These are phyloP conservation scores for Ectobius pallidus DNA, from an alignment of 2,888 invertebrate species.

Conservation along the genomic window DNA sequence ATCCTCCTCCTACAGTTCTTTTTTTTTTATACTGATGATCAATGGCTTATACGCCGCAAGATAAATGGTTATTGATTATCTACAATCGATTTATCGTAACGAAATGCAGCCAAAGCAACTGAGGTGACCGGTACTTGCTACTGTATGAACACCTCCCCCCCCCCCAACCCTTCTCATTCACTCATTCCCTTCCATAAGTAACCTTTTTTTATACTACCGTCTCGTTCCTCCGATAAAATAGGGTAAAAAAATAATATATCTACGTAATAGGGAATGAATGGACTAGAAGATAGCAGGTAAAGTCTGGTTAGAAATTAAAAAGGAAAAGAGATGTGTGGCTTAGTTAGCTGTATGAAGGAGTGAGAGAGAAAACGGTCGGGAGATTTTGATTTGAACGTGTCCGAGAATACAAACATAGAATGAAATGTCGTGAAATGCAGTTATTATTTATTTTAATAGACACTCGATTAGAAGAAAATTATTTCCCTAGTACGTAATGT, in stretches of 20 bases:
- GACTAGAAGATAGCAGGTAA: slow-evolving; percentile 20
- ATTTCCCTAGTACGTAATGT: too few relatives aligned
- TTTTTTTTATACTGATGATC: slow-evolving; percentile 27
- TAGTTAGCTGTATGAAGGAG: too few relatives aligned
- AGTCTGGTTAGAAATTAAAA: neutral
- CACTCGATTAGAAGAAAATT: neutral
- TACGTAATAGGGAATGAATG: slow-evolving; percentile 29
- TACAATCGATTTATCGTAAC: slow-evolving; percentile 32
- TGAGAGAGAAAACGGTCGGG: neutral
- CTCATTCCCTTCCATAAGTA: too few relatives aligned
- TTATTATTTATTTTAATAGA: neutral
- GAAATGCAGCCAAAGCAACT: slow-evolving; percentile 29
- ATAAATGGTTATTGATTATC: slow-evolving; percentile 36
- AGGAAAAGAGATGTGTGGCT: too few relatives aligned
- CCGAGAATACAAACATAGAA: neutral
- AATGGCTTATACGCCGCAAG: slow-evolving; percentile 30
- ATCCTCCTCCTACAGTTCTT: neutral
- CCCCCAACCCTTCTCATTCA: neutral
- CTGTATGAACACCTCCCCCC: slow-evolving; percentile 4
- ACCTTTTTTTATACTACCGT: neutral
- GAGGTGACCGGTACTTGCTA: slow-evolving; percentile 27
- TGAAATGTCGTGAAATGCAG: neutral
- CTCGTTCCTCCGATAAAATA: slow-evolving; percentile 21
- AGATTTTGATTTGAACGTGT: neutral
- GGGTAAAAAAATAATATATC: slow-evolving; percentile 27